These are phyloP conservation scores for Chelonia mydas DNA, from an alignment of 2,797 vertebrate genomes.

Conservation along the genomic window DNA sequence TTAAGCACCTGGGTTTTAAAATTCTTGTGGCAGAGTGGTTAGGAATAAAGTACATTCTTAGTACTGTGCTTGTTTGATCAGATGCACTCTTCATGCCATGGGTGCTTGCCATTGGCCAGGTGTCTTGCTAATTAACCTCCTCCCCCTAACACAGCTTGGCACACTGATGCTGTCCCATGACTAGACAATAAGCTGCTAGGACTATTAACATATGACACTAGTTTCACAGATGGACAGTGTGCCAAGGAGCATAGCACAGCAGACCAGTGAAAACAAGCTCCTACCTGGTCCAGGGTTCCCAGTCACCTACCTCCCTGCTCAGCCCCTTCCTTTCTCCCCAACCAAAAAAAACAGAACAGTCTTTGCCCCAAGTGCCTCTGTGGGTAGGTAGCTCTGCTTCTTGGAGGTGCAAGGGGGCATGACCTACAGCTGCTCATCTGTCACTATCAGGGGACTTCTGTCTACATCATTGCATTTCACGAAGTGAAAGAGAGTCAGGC, in stretches of 20 bases:
- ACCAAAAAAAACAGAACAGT: fast-evolving
- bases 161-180: fast-evolving
- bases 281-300: background rate
- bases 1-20: background rate
- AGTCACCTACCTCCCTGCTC: fast-evolving
- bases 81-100: background rate
- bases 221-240: background rate
- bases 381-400: background rate
- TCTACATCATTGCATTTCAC: background rate
- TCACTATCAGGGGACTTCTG: background rate
- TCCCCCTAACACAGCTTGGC: background rate
- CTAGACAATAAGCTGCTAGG: fast-evolving
- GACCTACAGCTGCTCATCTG: background rate
- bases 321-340: too few species aligned
- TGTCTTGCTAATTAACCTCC: background rate
- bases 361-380: fast-evolving
- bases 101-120: background rate
- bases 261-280: background rate
- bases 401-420: background rate
- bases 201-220: background rate
- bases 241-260: background rate
- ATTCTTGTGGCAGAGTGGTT: background rate
- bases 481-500: background rate
- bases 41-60: background rate
- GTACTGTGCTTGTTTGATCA: background rate